phyloP scores from a whole-genome alignment of 2,113 vertebrate species.

The Stigmatopora argus region DNA sequence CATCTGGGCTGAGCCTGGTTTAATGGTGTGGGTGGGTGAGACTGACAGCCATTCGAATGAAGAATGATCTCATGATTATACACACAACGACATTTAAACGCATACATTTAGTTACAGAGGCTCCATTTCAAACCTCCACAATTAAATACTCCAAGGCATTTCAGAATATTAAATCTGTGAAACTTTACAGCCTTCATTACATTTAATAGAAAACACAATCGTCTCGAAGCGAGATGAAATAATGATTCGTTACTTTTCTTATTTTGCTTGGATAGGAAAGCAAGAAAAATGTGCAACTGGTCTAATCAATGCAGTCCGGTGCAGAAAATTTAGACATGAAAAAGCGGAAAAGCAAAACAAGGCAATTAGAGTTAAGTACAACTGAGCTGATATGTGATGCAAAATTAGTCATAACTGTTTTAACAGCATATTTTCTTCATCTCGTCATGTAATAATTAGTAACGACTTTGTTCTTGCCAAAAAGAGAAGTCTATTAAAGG shows the following conservation, averaged over 20 bases:
- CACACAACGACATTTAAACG: conserved; percentile 3
- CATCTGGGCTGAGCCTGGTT: conserved; percentile 13
- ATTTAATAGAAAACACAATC: not conserved
- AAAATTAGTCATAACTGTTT: not conserved
- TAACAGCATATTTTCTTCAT: not conserved
- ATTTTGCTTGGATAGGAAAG: no score
- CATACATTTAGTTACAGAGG: conserved; percentile 5
- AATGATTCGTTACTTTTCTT: not conserved
- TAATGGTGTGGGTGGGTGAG: conserved; percentile 3
- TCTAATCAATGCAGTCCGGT: no score
- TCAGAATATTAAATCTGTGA: not conserved
- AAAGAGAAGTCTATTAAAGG: not conserved
- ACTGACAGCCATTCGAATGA: conserved; percentile 27
- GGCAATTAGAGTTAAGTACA: not conserved
- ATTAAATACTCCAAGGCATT: not conserved
- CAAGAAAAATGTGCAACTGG: no score
- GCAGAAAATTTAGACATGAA: no score
- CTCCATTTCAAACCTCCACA: not conserved
- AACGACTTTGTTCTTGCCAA: not conserved
- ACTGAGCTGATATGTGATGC: not conserved
- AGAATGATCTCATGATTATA: conserved; percentile 20
- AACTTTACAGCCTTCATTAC: not conserved
- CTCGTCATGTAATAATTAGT: not conserved
- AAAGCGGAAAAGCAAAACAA: no score
- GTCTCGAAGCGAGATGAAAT: not conserved